Conservation (phyloP, 64 coral and sea anemone species). For the Porites lutea region DNA sequence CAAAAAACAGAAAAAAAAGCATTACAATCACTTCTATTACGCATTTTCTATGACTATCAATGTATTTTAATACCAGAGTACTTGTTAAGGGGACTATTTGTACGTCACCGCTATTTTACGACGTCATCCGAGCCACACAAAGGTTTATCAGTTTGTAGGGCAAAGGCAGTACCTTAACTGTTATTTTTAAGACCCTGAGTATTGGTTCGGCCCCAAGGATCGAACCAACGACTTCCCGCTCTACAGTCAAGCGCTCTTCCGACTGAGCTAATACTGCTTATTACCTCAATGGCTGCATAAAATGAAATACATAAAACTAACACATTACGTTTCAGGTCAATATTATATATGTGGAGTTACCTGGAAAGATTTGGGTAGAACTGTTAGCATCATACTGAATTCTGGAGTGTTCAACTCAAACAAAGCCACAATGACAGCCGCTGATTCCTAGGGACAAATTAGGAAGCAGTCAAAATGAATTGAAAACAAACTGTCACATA, state of each 20-base stretch:
- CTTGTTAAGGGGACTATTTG: too few relatives aligned
- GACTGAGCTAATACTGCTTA: too few relatives aligned
- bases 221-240: too few relatives aligned
- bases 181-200: too few relatives aligned
- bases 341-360: conserved; percentile 33
- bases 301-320: not conserved
- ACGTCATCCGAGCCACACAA: too few relatives aligned
- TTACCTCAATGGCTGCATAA: too few relatives aligned
- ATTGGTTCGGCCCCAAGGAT: too few relatives aligned
- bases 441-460: conserved; percentile 79
- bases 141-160: too few relatives aligned
- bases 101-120: too few relatives aligned
- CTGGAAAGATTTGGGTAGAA: conserved; percentile 97
- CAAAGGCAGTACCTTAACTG: too few relatives aligned
- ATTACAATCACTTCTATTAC: not conserved
- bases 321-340: not conserved
- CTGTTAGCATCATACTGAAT: conserved; percentile 97
- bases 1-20: not conserved
- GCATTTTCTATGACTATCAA: not conserved
- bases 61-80: too few relatives aligned
- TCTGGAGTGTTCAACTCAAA: conserved; percentile 98
- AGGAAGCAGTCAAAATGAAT: not conserved
- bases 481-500: not conserved
- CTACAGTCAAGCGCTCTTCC: too few relatives aligned
- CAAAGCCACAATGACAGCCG: conserved; percentile 93